phyloP scores from a whole-genome alignment of 2,888 invertebrate species.

The Apamea crenata region DNA sequence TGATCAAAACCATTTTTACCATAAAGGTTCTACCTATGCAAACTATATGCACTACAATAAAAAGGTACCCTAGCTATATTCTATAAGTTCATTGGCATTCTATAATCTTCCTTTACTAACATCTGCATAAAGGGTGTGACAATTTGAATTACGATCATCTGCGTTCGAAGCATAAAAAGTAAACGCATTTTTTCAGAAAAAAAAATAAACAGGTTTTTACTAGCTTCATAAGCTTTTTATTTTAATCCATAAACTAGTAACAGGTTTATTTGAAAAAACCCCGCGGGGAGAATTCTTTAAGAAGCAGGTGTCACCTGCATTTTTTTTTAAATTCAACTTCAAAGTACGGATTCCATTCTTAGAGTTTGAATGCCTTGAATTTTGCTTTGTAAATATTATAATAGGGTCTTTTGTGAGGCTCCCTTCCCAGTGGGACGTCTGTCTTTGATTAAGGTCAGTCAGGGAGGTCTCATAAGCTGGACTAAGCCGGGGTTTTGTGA shows the following conservation, averaged over 20 bases:
- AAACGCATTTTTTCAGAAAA: neutral
- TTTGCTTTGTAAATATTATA: constrained; percentile 39
- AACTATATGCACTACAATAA: neutral
- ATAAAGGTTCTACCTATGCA: neutral
- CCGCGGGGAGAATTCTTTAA: constrained; percentile 10
- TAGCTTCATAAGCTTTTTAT: neutral
- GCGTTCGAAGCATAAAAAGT: neutral
- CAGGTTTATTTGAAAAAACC: constrained; percentile 37
- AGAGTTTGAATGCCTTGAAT: constrained; percentile 18
- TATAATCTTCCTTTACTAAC: neutral
- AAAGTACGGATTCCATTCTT: constrained; percentile 16
- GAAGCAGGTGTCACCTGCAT: constrained; percentile 42
- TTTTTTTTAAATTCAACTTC: neutral
- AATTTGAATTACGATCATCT: constrained; percentile 14
- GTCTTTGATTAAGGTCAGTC: neutral
- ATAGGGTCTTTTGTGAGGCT: constrained; percentile 12
- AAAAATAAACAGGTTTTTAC: constrained; percentile 8
- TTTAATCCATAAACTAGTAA: constrained; percentile 26
- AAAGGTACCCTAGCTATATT: neutral
- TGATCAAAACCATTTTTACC: neutral
- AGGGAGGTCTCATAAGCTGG: neutral
- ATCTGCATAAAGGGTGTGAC: neutral
- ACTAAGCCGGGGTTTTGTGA: neutral
- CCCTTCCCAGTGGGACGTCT: neutral
- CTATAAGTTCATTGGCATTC: neutral